Conservation (phyloP, 2,113 vertebrate species). For the Lepus europaeus region DNA sequence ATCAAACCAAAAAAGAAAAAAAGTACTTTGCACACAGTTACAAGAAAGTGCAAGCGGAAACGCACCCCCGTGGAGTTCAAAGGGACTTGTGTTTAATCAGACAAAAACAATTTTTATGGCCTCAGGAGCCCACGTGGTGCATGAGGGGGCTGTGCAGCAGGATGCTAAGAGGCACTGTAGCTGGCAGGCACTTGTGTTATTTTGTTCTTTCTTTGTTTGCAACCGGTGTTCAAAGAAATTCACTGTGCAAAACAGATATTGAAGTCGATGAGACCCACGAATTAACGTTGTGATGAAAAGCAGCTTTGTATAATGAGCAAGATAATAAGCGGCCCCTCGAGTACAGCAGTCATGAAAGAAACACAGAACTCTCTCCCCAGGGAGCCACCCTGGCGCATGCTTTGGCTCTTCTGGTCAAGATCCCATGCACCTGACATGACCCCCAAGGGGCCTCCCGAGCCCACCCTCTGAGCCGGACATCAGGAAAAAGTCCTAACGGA, state of each 20-base stretch:
- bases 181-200: neutral
- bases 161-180: conserved; percentile 21
- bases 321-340: neutral
- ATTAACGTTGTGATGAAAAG: neutral
- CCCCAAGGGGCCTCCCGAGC: neutral
- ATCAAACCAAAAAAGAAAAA: conserved; percentile 70
- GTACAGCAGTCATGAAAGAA: too few relatives aligned
- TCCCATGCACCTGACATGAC: neutral
- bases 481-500: neutral
- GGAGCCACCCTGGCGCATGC: fast-evolving
- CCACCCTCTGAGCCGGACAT: fast-evolving
- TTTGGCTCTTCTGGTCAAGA: neutral
- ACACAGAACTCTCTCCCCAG: neutral
- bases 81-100: conserved; percentile 70
- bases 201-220: conserved; percentile 52
- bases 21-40: conserved; percentile 74
- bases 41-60: conserved; percentile 62
- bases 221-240: conserved; percentile 34
- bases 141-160: conserved; percentile 52
- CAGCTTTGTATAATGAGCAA: neutral
- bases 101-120: conserved; percentile 71
- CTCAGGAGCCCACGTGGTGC: conserved; percentile 51
- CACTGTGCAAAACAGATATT: neutral
- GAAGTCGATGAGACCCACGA: neutral
- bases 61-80: conserved; percentile 85